phyloP scores from a whole-genome alignment of 2,797 vertebrate genomes.

The Caiman crocodilus region DNA sequence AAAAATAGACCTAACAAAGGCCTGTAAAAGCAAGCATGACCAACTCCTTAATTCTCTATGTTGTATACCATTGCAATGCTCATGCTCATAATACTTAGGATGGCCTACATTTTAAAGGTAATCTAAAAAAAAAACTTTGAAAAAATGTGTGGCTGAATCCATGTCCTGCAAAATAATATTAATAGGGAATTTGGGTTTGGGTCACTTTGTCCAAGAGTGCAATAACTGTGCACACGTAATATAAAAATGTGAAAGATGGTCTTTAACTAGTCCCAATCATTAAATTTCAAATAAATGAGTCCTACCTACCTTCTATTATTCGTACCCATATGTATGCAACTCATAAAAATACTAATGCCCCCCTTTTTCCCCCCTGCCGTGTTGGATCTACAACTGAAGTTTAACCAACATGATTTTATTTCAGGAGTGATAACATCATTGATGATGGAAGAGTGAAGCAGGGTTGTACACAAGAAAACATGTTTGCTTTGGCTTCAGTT shows the following conservation, averaged over 20 bases:
- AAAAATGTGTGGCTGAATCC: neutral
- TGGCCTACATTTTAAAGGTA: neutral
- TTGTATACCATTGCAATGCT: fast-evolving
- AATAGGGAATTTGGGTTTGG: neutral
- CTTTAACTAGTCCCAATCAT: neutral
- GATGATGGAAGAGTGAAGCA: too few species aligned
- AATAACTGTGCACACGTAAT: neutral
- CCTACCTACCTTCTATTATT: neutral
- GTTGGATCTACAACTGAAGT: neutral
- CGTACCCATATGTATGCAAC: neutral
- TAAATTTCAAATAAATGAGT: neutral
- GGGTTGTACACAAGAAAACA: neutral
- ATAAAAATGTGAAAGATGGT: neutral
- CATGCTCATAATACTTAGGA: neutral
- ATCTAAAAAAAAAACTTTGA: neutral
- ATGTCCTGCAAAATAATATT: fast-evolving
- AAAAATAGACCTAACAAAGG: constrained; percentile 35
- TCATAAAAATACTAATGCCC: neutral
- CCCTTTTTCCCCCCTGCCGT: neutral
- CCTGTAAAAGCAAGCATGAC: neutral
- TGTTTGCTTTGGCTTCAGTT: neutral
- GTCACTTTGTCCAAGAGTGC: neutral
- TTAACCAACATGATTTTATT: neutral
- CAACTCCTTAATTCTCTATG: neutral
- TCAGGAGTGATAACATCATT: neutral